A percentile compares a stretch with the other conserved stretches of the same genome.
Evolutionary conservation across 2,797 vertebrate species (phyloP).

Genomic region (Poecilia picta): DNA sequence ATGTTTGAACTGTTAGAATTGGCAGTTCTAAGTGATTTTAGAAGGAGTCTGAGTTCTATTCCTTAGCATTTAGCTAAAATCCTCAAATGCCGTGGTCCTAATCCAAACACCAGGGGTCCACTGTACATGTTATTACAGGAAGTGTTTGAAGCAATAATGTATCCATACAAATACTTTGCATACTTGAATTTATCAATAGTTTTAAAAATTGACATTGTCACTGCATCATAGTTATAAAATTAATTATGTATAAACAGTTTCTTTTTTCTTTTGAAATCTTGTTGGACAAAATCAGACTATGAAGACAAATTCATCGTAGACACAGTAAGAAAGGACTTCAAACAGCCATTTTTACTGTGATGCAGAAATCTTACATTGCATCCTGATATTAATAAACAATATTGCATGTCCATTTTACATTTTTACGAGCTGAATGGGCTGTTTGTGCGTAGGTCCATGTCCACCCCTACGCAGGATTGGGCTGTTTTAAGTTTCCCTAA

Average conservation of each 20-base stretch:
- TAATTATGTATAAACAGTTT: not conserved
- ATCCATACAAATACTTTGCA: not conserved
- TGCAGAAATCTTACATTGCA: not conserved
- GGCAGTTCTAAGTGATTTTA: not conserved
- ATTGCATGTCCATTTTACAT: not conserved
- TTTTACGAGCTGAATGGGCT: not conserved
- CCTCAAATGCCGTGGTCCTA: no score
- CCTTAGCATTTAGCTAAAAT: no score
- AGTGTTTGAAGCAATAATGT: not conserved
- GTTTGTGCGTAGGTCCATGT: not conserved
- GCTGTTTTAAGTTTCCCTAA: no score
- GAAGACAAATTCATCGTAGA: not conserved
- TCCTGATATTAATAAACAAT: not conserved
- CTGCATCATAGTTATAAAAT: not conserved
- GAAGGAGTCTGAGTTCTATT: not conserved
- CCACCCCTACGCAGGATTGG: not conserved
- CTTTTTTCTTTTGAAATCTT: not conserved
- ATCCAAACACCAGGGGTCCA: no score
- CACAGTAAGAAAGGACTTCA: not conserved
- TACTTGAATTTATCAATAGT: not conserved
- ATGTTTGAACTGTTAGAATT: not conserved
- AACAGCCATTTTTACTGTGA: not conserved
- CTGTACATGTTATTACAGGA: not conserved
- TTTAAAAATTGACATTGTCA: not conserved
- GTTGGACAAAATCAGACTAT: not conserved